Conservation (phyloP, 1,140 invertebrate species). For the Scaptomyza graminum region DNA sequence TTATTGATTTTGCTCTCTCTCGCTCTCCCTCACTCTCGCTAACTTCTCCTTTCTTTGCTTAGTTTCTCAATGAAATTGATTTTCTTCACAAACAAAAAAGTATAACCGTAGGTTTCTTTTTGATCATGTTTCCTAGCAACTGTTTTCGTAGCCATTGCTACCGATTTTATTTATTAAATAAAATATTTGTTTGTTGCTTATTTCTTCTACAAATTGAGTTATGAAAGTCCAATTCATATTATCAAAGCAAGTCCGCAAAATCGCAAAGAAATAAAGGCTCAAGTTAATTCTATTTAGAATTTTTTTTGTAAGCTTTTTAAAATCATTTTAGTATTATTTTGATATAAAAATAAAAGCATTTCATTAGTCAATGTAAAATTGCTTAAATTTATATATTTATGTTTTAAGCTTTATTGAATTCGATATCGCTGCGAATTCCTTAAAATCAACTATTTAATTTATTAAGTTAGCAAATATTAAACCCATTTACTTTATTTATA, state of each 20-base stretch:
- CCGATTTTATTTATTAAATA: neutral
- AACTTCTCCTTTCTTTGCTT: conserved; percentile 24
- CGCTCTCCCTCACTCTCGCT: neutral
- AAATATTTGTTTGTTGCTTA: conserved; percentile 5
- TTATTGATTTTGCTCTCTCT: conserved; percentile 12
- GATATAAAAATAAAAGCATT: neutral
- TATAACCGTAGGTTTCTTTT: conserved; percentile 45
- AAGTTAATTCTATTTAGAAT: no score
- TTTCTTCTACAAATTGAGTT: conserved; percentile 58
- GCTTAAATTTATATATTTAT: neutral
- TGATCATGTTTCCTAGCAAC: conserved; percentile 55
- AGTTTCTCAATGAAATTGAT: conserved; percentile 61
- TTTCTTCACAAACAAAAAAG: conserved; percentile 51
- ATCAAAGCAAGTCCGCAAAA: conserved; percentile 34
- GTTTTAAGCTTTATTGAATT: no score
- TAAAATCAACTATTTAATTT: no score
- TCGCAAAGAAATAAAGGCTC: no score
- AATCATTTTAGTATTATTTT: neutral
- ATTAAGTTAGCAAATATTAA: no score
- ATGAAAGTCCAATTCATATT: conserved; percentile 53
- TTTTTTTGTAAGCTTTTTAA: no score
- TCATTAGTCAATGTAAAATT: neutral
- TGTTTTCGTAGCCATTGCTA: conserved; percentile 10
- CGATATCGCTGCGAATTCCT: no score
- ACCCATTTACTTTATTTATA: no score